phyloP scores from a whole-genome alignment of 2,888 invertebrate genomes.

The Drosophila longiperda region DNA sequence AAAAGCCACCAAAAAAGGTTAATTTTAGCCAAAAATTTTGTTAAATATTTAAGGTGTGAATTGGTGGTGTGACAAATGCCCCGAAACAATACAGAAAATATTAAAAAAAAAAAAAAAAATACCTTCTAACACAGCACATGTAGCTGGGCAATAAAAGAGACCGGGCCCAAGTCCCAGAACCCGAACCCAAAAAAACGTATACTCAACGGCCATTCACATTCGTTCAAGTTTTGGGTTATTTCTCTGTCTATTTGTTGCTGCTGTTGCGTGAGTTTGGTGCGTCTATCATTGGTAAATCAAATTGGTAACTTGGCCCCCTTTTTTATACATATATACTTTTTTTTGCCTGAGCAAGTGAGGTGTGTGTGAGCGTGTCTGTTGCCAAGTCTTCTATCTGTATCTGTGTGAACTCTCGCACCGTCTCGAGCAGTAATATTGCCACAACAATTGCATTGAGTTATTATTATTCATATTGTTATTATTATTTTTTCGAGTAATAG shows the following conservation, averaged over 20 bases:
- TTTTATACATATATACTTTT: conserved; percentile 11
- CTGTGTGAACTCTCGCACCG: conserved; percentile 44
- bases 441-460: conserved; percentile 47
- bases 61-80: conserved; percentile 56
- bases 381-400: conserved; percentile 43
- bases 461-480: conserved; percentile 12
- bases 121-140: conserved; percentile 20
- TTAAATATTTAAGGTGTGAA: conserved; percentile 61
- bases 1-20: neutral
- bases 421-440: conserved; percentile 32
- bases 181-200: conserved; percentile 18
- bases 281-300: conserved; percentile 70
- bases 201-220: conserved; percentile 44
- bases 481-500: conserved; percentile 16
- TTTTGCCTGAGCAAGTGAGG: conserved; percentile 13
- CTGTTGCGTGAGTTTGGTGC: conserved; percentile 69
- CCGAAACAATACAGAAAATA: conserved; percentile 20
- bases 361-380: conserved; percentile 31
- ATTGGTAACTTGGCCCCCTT: conserved; percentile 59
- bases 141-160: conserved; percentile 23
- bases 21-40: conserved; percentile 43
- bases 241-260: conserved; percentile 10
- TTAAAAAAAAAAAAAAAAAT: conserved; percentile 5
- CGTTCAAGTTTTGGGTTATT: conserved; percentile 42
- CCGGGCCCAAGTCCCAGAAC: conserved; percentile 37